Conservation (phyloP, 1,140 invertebrate species). For the Hirudo medicinalis region DNA sequence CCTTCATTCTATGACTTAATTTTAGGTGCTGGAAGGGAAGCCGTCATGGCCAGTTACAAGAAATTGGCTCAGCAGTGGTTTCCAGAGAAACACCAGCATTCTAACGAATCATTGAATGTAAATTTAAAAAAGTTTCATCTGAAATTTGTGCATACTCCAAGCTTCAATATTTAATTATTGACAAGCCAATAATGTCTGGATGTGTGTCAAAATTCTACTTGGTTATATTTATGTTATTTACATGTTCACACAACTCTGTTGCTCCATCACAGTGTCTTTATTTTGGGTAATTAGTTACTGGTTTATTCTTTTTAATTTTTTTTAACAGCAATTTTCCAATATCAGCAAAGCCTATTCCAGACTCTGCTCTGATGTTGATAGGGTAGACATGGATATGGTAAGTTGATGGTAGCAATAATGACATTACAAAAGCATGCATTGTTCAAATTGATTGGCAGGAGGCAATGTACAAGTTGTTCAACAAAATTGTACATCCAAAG, state of each 20-base stretch:
- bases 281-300: background rate
- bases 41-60: constrained; percentile 36
- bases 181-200: background rate
- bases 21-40: constrained; percentile 35
- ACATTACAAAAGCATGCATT: background rate
- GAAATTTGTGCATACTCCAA: background rate
- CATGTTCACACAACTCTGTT: background rate
- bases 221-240: background rate
- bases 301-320: background rate
- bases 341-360: constrained; percentile 32
- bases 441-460: background rate
- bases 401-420: constrained; percentile 14
- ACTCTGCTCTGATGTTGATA: constrained; percentile 26
- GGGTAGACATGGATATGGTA: constrained; percentile 28
- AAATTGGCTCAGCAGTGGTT: constrained; percentile 35
- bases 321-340: constrained; percentile 31
- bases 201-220: background rate
- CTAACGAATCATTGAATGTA: constrained; percentile 27
- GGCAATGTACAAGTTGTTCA: constrained; percentile 4
- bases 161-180: background rate
- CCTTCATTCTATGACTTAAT: constrained; percentile 9
- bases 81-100: constrained; percentile 36
- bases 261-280: too few species aligned
- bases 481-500: constrained; percentile 10
- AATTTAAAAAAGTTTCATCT: background rate